These are phyloP conservation scores for Morbakka virulenta DNA, from an alignment of 30 jellyfish, hydroid and myxozoan genomes.

Conservation along the genomic window DNA sequence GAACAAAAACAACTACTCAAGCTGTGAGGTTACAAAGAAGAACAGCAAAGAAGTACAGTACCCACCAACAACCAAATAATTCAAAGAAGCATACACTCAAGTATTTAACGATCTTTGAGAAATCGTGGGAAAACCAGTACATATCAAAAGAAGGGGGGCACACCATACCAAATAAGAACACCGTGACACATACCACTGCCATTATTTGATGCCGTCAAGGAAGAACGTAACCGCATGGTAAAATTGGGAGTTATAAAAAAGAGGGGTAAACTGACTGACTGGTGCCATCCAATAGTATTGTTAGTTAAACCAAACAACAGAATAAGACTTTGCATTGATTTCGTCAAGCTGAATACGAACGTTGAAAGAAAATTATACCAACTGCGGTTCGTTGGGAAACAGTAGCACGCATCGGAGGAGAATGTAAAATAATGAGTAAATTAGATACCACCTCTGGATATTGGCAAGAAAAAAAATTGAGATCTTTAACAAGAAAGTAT, in stretches of 20 bases:
- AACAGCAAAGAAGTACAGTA: too few relatives aligned
- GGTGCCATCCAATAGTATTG: slow-evolving; percentile 62
- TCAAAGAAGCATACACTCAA: too few relatives aligned
- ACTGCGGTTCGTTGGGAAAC: slow-evolving; percentile 9
- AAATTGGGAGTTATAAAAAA: slow-evolving; percentile 42
- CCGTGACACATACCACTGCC: slow-evolving; percentile 46
- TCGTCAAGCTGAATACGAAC: slow-evolving; percentile 8
- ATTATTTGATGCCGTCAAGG: slow-evolving; percentile 16
- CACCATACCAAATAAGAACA: neutral
- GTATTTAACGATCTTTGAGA: too few relatives aligned
- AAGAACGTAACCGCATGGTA: slow-evolving; percentile 18
- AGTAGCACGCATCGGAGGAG: slow-evolving; percentile 13
- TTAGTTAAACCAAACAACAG: slow-evolving; percentile 6
- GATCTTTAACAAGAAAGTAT: too few relatives aligned
- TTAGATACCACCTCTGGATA: slow-evolving; percentile 71
- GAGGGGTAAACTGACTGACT: slow-evolving; percentile 45
- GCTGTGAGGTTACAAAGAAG: too few relatives aligned
- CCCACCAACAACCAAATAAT: too few relatives aligned
- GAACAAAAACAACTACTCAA: too few relatives aligned
- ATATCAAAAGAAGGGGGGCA: too few relatives aligned
- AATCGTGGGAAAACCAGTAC: too few relatives aligned
- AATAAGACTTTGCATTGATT: slow-evolving; percentile 25
- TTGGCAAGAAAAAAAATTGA: slow-evolving; percentile 64
- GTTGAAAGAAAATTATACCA: slow-evolving; percentile 18
- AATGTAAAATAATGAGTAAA: slow-evolving; percentile 24